Evolutionary conservation across 2,888 invertebrate species (phyloP).

Genomic region (Podabrus alpinus): DNA sequence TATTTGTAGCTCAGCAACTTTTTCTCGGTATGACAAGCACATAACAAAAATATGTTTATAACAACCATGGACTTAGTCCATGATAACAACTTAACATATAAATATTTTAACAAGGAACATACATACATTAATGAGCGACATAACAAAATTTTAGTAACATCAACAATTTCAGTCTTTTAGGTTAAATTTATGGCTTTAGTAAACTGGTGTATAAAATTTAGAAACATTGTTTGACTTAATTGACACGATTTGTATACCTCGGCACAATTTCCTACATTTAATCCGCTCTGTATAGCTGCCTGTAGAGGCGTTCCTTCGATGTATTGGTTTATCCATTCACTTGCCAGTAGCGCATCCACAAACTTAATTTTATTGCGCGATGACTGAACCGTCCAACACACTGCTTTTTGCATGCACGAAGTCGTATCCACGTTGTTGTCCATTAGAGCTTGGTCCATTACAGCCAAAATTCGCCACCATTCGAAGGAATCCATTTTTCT

Average conservation of each 20-base stretch:
- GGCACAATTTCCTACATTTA: constrained; percentile 53
- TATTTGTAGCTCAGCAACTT: too few relatives aligned
- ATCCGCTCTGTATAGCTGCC: constrained; percentile 59
- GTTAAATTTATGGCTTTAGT: constrained; percentile 24
- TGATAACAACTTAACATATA: background rate
- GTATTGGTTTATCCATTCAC: constrained; percentile 49
- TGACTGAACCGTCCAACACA: constrained; percentile 59
- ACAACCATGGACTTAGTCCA: too few relatives aligned
- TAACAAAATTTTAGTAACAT: background rate
- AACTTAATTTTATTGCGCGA: constrained; percentile 56
- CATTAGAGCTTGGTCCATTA: constrained; percentile 60
- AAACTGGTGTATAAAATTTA: constrained; percentile 12
- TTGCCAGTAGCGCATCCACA: constrained; percentile 58
- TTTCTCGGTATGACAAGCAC: background rate
- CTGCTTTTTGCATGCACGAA: constrained; percentile 64
- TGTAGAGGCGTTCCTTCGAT: constrained; percentile 61
- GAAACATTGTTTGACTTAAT: constrained; percentile 35
- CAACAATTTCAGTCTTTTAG: constrained; percentile 11
- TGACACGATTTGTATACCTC: constrained; percentile 57
- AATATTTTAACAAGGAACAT: background rate
- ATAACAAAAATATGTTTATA: background rate
- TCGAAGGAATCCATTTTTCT: constrained; percentile 24
- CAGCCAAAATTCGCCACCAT: constrained; percentile 48
- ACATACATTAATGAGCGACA: background rate
- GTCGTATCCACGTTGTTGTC: constrained; percentile 65